Evolutionary conservation across 2,797 vertebrate species (phyloP).

Genomic region (Eulemur rubriventer): DNA sequence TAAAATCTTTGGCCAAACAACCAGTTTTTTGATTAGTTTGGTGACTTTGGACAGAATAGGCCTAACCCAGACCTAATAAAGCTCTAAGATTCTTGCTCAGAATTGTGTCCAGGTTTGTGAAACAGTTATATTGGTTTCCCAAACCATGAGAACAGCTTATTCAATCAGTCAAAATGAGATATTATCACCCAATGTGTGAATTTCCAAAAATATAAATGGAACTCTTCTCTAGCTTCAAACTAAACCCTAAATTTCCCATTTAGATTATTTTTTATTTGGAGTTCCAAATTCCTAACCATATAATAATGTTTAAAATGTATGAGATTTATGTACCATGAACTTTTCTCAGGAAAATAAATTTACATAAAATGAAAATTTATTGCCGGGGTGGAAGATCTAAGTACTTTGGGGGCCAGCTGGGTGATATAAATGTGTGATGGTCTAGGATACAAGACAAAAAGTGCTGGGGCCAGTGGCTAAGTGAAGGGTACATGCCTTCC

Average conservation of each 20-base stretch:
- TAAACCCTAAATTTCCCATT: background rate
- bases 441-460: background rate
- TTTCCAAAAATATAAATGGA: slow-evolving; percentile 20
- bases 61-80: background rate
- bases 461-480: background rate
- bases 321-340: slow-evolving; percentile 23
- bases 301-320: slow-evolving; percentile 24
- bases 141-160: background rate
- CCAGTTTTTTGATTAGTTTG: background rate
- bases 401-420: background rate
- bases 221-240: background rate
- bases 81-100: background rate
- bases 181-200: background rate
- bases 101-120: background rate
- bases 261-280: background rate
- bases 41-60: background rate
- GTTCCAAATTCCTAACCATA: slow-evolving; percentile 8
- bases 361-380: background rate
- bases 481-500: background rate
- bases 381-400: background rate
- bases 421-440: background rate
- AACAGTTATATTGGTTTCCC: background rate
- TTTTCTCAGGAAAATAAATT: slow-evolving; percentile 4
- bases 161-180: slow-evolving; percentile 15
- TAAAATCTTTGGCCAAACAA: background rate